Evolutionary conservation across 2,797 vertebrate genomes (phyloP), one percentile per base, ranked within the genome.

Genomic region (Syngnathus acus): DNA sequence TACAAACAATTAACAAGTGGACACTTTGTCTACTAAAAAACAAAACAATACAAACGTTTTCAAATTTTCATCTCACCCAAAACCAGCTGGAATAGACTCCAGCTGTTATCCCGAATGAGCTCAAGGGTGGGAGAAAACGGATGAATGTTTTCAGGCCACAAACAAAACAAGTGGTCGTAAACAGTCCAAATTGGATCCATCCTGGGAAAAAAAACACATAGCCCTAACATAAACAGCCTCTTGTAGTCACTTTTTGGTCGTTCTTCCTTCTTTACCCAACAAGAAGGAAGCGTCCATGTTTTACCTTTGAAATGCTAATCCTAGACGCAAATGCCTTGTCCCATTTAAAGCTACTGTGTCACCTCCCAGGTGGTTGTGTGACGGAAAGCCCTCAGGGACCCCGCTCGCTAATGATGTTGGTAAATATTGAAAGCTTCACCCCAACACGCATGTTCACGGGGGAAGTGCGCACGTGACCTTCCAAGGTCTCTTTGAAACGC

Each of bases 231-330:
- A 57, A 14, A 57, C 11, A 57, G 8, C 48, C 48, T 19, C 6
- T 51, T 51, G 48, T n/a, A 8, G 48, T 51, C 17, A n/a, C 19
- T 51, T n/a, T 51, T 51, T 51, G 48, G 19, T 54, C 9, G 23
- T n/a, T 19, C 17, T 48, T 48, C 10, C 76, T 79, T 61, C 70
- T 78, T 73, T 78, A 72, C 82, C 78, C 79, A 85, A 73, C 75
- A 74, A 50, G 73, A 68, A 65, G 67, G 68, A 0, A 19, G 45
- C 7, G 78, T 75, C 65, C 54, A 77, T 73, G 78, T 85, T 81
- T 57, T 68, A 80, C 69, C 87, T 90, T 90, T 90, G 87, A 89
- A 89, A 88, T 89, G 87, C 84, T 86, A 89, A 90, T 91, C 78
- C 76, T 77, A 78, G 74, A 83, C 76, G 71, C 83, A 85, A 88